Conservation (phyloP, 2,113 vertebrate species). For the Canis aureus region DNA sequence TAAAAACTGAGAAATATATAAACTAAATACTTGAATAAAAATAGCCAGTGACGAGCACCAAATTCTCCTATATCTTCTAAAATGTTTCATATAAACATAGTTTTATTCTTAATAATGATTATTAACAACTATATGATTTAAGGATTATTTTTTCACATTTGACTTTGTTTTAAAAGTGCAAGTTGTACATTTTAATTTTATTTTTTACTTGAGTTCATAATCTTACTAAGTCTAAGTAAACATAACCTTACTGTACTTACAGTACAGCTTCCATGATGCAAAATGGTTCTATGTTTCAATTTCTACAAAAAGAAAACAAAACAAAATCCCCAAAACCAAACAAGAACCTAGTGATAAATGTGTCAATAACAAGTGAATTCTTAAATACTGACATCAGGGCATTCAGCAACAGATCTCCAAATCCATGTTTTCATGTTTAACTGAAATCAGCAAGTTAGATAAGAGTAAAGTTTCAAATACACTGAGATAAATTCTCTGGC, state of each 20-base stretch:
- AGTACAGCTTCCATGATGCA: neutral
- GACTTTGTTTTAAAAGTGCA: neutral
- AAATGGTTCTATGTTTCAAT: conserved; percentile 10
- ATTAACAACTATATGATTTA: neutral
- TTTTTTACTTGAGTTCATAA: neutral
- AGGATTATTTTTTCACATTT: neutral
- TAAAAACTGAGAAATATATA: neutral
- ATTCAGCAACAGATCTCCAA: conserved; percentile 21
- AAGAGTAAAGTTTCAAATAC: conserved; percentile 51
- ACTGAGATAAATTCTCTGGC: conserved; percentile 61
- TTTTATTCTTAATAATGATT: neutral
- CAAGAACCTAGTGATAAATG: neutral
- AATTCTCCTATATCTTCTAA: neutral
- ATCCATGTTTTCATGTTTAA: conserved; percentile 46
- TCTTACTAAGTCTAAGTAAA: neutral
- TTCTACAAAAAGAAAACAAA: neutral
- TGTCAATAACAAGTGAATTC: conserved; percentile 41
- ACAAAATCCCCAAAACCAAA: neutral
- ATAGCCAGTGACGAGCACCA: neutral
- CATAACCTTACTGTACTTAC: neutral
- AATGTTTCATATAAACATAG: neutral
- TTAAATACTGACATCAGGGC: conserved; percentile 24
- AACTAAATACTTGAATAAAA: conserved; percentile 16
- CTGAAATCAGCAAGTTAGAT: conserved; percentile 57
- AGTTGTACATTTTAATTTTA: neutral